Evolutionary conservation across 2,888 invertebrate species (phyloP).

Genomic region (Hydropsyche betteni): DNA sequence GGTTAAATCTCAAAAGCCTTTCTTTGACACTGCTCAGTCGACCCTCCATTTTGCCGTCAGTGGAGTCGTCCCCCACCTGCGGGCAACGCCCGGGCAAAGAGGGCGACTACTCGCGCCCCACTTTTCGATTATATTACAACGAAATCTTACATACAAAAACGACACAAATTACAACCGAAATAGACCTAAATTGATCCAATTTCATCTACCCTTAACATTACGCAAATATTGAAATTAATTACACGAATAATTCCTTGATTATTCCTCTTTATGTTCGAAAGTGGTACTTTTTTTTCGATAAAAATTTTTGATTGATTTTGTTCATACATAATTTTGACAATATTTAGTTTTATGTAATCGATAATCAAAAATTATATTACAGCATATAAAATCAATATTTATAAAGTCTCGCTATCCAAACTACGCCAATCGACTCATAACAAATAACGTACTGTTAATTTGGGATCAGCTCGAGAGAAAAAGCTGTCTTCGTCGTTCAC

Average conservation of each 20-base stretch:
- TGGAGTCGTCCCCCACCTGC: constrained; percentile 19
- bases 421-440: too few relatives aligned
- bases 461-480: constrained; percentile 38
- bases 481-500: constrained; percentile 30
- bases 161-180: background rate
- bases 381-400: too few relatives aligned
- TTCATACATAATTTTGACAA: too few relatives aligned
- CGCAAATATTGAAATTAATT: too few relatives aligned
- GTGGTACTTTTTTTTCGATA: too few relatives aligned
- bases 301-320: too few relatives aligned
- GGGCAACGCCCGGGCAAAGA: background rate
- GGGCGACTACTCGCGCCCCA: constrained; percentile 2
- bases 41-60: constrained; percentile 20
- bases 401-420: too few relatives aligned
- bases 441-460: constrained; percentile 37
- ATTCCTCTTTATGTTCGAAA: too few relatives aligned
- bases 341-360: too few relatives aligned
- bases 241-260: too few relatives aligned
- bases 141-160: background rate
- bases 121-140: constrained; percentile 33
- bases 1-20: constrained; percentile 39
- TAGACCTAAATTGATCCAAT: background rate
- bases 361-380: too few relatives aligned
- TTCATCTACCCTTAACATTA: too few relatives aligned
- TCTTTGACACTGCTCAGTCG: constrained; percentile 37